Evolutionary conservation across 1,140 invertebrate species (phyloP).

Genomic region (Eufriesea mexicana): DNA sequence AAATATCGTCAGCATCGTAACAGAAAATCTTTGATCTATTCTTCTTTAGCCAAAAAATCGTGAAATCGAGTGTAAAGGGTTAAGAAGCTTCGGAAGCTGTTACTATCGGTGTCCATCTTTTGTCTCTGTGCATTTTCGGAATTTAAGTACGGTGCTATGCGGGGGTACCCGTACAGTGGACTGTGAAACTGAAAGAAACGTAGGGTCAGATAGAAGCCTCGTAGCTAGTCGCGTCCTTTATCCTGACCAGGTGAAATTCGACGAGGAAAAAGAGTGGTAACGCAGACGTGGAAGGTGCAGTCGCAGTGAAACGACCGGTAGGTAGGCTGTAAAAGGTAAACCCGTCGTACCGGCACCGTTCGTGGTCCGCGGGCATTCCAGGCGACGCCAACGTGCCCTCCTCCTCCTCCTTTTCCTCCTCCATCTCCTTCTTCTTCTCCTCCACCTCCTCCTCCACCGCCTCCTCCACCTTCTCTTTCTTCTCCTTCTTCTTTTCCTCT

Average conservation of each 20-base stretch:
- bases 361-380: conserved; percentile 78
- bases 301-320: conserved; percentile 76
- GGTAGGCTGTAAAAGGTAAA: conserved; percentile 78
- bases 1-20: no score
- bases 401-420: conserved; percentile 61
- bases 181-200: background rate
- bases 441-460: background rate
- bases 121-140: no score
- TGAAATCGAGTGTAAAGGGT: no score
- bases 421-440: conserved; percentile 50
- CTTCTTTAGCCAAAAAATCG: no score
- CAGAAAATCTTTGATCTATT: no score
- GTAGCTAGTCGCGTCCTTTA: background rate
- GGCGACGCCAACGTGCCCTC: conserved; percentile 76
- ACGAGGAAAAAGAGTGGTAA: conserved; percentile 22
- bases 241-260: conserved; percentile 39
- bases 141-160: no score
- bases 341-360: conserved; percentile 77
- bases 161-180: no score
- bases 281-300: conserved; percentile 58
- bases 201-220: no score
- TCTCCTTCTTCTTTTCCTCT: conserved; percentile 15
- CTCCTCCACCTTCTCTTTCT: no score
- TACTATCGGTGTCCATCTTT: no score
- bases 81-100: no score